Base-by-base conservation (phyloP, 2,888 invertebrate species). In the Orthosia gracilis region DNA sequence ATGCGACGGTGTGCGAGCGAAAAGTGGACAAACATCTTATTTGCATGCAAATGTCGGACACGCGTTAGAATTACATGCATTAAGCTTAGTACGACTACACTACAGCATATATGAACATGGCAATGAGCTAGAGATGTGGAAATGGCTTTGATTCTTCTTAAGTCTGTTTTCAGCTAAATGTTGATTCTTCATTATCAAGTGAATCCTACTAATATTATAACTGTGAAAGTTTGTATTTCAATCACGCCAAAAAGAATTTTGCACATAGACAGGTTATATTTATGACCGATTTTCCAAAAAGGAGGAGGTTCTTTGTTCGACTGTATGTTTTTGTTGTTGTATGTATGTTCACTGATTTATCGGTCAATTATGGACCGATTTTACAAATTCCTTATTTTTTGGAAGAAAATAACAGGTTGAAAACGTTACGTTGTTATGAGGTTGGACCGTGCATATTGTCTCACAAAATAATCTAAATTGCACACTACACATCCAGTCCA, bases 11-110 rank as follows among this genome's bases (percentile, higher is more conserved):
- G 79, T 70, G 69, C 80, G 79, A 78, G 80, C 85, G 81, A 87
- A 83, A 83, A 89, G 87, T 85, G 88, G 84, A 86, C 88, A 84
- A 85, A 85, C 89, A 89, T 89, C 88, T 89, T 90, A 87, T 91
- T 89, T 91, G 86, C 86, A 91, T 91, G 90, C 89, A 90, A 91
- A 91, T 89, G 84, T 78, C 74, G 76, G 71, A 71, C 80, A 80
- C 76, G 84, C 78, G 76, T 84, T 69, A 76, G 82, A 76, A 82
- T 82, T 83, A 85, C 83, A 78, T 87, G 85, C 81, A 85, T 83
- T 87, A 81, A 77, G 58, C 68, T 61, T 55, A 68, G 55, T 61
- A 47, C 68, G 62, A 69, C 69, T 64, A 69, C 52, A 45, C 68
- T 78, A 31, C 26, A 76, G 69, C 72, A 73, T 70, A 76, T 69